phyloP scores from a whole-genome alignment of 2,888 invertebrate species.

The Caenorhabditis becei region DNA sequence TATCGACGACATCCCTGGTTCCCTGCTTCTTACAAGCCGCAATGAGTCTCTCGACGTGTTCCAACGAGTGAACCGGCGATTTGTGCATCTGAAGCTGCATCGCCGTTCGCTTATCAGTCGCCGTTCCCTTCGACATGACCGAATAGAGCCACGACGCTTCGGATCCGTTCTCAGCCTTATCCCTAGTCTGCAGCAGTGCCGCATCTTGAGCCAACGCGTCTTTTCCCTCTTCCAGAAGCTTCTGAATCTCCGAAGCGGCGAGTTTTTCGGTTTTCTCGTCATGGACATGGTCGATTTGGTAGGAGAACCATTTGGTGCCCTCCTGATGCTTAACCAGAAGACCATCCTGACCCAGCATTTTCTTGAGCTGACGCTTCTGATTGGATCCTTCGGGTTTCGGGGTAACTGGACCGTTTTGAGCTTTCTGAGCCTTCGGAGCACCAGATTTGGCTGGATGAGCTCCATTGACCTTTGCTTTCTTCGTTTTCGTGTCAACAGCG shows the following conservation, averaged over 20 bases:
- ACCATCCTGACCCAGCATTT: slow-evolving; percentile 50
- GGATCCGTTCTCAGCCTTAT: slow-evolving; percentile 62
- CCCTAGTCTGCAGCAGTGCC: slow-evolving; percentile 64
- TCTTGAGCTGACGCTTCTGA: slow-evolving; percentile 57
- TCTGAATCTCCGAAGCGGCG: slow-evolving; percentile 47
- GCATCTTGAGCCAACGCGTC: slow-evolving; percentile 62
- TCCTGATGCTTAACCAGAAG: slow-evolving; percentile 70
- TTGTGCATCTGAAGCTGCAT: slow-evolving; percentile 85
- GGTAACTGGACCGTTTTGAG: background rate
- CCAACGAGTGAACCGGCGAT: slow-evolving; percentile 86
- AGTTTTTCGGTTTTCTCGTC: slow-evolving; percentile 55
- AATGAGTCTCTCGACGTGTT: slow-evolving; percentile 87
- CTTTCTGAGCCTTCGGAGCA: slow-evolving; percentile 1
- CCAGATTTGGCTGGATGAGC: too few relatives aligned
- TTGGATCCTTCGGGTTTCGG: slow-evolving; percentile 18
- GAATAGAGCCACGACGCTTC: slow-evolving; percentile 87
- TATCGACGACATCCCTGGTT: slow-evolving; percentile 85
- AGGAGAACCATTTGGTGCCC: slow-evolving; percentile 74
- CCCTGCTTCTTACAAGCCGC: slow-evolving; percentile 89
- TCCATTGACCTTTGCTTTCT: background rate
- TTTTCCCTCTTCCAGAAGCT: slow-evolving; percentile 65
- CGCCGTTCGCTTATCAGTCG: slow-evolving; percentile 91
- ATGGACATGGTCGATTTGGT: slow-evolving; percentile 69
- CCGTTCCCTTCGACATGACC: slow-evolving; percentile 89
- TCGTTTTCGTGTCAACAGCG: slow-evolving; percentile 22